Percentiles rank a stretch among this genome's conserved stretches.
Evolutionary conservation across 2,797 vertebrate species (phyloP).

Genomic region (Avahi laniger): DNA sequence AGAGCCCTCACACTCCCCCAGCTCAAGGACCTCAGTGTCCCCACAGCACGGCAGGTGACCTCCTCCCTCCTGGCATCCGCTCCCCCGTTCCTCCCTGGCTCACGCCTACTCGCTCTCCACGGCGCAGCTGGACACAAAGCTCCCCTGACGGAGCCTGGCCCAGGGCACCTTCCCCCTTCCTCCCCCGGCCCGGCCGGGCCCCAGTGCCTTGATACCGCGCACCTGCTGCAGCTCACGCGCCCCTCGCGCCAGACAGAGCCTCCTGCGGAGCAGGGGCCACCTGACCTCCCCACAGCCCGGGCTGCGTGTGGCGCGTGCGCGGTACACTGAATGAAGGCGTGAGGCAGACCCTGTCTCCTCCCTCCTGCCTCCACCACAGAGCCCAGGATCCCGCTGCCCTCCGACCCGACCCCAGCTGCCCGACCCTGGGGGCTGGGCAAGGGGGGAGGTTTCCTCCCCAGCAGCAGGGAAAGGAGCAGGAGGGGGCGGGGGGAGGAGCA

Average conservation of each 20-base stretch:
- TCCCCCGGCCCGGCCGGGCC: background rate
- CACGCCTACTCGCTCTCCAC: background rate
- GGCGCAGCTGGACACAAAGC: background rate
- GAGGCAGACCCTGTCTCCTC: background rate
- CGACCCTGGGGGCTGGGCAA: background rate
- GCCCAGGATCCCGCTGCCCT: background rate
- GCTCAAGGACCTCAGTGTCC: background rate
- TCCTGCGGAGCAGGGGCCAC: background rate
- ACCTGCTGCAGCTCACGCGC: background rate
- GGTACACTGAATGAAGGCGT: background rate
- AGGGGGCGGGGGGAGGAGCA: background rate
- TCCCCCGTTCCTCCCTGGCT: too few species aligned
- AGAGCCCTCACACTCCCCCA: background rate
- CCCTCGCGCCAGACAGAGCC: background rate
- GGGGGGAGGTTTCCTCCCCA: background rate
- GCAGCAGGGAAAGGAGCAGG: background rate
- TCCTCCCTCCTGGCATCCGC: background rate
- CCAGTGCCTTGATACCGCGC: accelerated
- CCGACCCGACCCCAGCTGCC: background rate
- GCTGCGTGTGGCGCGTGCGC: too few species aligned
- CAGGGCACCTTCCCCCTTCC: background rate
- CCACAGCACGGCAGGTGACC: background rate
- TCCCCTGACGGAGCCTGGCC: background rate
- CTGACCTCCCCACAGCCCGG: background rate
- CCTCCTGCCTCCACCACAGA: background rate